phyloP scores from a whole-genome alignment of 64 coral and sea anemone species.

The Stylophora pistillata region DNA sequence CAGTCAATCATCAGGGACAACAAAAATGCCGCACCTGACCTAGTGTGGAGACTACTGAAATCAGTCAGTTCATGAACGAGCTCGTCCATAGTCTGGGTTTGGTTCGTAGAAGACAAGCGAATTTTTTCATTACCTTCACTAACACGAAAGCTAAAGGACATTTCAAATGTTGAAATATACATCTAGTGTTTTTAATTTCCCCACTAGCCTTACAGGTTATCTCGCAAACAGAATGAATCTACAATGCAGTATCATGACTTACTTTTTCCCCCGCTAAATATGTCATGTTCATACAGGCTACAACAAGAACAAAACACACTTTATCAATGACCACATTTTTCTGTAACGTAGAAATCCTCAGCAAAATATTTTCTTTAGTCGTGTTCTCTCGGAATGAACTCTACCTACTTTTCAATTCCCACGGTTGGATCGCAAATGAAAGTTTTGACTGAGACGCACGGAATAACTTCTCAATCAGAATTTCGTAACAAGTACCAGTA shows the following conservation, averaged over 20 bases:
- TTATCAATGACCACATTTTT: not conserved
- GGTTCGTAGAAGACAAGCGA: no score
- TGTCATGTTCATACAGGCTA: constrained; percentile 7
- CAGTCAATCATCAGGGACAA: not conserved
- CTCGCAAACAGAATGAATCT: not conserved
- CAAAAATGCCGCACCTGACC: no score
- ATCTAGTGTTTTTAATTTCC: not conserved
- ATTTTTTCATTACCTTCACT: not conserved
- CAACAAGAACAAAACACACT: not conserved
- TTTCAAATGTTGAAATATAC: not conserved
- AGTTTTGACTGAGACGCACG: no score
- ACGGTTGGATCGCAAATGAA: no score
- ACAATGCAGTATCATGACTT: not conserved
- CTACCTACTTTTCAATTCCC: no score
- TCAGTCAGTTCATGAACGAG: no score
- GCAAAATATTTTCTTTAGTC: not conserved
- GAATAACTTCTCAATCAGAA: no score
- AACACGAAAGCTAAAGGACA: not conserved
- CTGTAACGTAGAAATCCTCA: not conserved
- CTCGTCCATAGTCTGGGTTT: no score
- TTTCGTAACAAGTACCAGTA: not conserved
- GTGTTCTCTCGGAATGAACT: not conserved
- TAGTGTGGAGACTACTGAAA: no score
- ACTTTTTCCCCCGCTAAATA: not conserved
- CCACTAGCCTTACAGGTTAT: not conserved